Evolutionary conservation across 2,797 vertebrate species (phyloP).

Genomic region (Holocentrus rufus): DNA sequence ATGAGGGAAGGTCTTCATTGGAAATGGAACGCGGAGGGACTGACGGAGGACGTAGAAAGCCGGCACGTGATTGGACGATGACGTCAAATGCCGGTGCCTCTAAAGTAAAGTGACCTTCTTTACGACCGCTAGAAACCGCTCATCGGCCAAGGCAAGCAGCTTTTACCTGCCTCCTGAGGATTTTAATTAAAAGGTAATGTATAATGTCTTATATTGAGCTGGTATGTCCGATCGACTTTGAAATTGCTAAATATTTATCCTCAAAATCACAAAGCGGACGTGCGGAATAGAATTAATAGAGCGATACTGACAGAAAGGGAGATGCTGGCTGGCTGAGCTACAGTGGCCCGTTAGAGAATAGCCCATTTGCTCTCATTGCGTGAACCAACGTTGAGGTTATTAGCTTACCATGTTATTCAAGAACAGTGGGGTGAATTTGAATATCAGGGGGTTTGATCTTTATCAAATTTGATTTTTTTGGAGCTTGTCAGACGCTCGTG

Average conservation of each 20-base stretch:
- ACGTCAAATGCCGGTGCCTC: constrained; percentile 71
- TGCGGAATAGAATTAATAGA: no score
- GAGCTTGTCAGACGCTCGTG: rapidly evolving
- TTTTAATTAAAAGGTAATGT: constrained; percentile 38
- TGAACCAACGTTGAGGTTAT: neutral
- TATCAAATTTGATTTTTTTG: no score
- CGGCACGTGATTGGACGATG: constrained; percentile 57
- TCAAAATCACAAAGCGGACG: neutral
- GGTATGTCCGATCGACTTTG: rapidly evolving
- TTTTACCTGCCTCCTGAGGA: rapidly evolving
- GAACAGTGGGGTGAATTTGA: rapidly evolving
- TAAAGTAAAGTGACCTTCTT: constrained; percentile 76
- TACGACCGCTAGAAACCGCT: constrained; percentile 48
- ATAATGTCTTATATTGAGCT: rapidly evolving
- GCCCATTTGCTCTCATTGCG: neutral
- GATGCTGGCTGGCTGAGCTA: neutral
- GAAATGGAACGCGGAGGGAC: constrained; percentile 4
- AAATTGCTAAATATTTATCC: rapidly evolving
- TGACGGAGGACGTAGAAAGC: neutral
- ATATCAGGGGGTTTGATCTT: neutral
- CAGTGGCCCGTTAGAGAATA: constrained; percentile 29
- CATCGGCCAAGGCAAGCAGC: neutral
- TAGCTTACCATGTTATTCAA: neutral
- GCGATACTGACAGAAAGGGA: no score
- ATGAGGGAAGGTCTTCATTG: rapidly evolving